Base-by-base conservation (phyloP, 2,797 vertebrate genomes). In the Mareca penelope region DNA sequence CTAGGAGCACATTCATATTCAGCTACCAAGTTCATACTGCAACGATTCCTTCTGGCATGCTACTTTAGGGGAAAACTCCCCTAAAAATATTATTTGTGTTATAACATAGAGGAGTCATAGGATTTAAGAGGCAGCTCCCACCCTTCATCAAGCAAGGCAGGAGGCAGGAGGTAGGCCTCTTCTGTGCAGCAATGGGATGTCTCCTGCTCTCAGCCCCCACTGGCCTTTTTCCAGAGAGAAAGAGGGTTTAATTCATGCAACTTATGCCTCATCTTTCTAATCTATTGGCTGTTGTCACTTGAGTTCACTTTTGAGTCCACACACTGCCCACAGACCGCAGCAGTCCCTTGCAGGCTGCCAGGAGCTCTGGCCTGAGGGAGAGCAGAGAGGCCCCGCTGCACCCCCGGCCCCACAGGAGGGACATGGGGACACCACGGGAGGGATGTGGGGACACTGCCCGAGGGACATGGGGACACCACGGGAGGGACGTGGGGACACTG, bases 391-490 rank as follows among this genome's bases (percentile, higher is more conserved):
- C 21, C 17, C 13, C 50, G 1, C 12, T 48, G 46, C 0, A 0
- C 5, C 65, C 52, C 63, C 44, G n/a, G 19, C 14, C 37, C 40
- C 69, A 48, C 22, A 24, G 46, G 46, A 84, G 15, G 12, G n/a
- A 15, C 2, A 4, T 2, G 69, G 55, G 7, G 33, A 1, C 9
- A 2, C 15, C 40, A 7, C 3, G 5, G 19, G 19, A 84, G 16
- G 12, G n/a, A 15, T 1, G 4, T 2, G 68, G 55, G 7, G 31
- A 1, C 10, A 2, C 15, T 40, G 8, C 3, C 44, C 5, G 10
- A 44, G 44, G 44, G 44, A 44, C 44, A 3, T 46, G 44, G 44
- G 44, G 10, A 21, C 44, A 46, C 44, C 42, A 19, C 0, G 0
- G 39, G 22, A 81, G 15, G 14, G n/a, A 15, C 2, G 4, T 2